A percentile compares a stretch with the other conserved stretches of the same genome.
Conservation (phyloP, 2,113 vertebrate genomes). For the Pseudorectes ferrugineus region DNA sequence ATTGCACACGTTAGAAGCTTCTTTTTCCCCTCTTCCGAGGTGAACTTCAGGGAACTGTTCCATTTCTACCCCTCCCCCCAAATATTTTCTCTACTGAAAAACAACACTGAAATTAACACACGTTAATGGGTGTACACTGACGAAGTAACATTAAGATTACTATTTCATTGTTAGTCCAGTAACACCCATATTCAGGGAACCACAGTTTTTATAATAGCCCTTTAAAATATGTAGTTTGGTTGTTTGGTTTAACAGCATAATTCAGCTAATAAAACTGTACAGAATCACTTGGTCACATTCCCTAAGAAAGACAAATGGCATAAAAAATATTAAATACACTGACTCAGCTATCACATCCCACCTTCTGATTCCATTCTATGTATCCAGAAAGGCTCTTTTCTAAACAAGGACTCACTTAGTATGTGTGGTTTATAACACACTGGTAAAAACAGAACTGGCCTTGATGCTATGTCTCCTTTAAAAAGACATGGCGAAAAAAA, state of each 20-base stretch:
- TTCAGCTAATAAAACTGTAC: not conserved
- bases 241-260: not conserved
- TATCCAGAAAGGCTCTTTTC: not conserved
- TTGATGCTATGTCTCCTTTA: not conserved
- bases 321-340: not conserved
- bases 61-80: not conserved
- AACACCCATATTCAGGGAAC: not conserved
- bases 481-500: not conserved
- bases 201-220: not conserved
- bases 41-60: not conserved
- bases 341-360: not conserved
- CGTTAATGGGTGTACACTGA: fast-evolving
- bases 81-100: not conserved
- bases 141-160: not conserved
- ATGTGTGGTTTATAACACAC: not conserved
- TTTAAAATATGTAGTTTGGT: not conserved
- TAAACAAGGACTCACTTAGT: not conserved
- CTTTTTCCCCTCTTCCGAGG: not conserved
- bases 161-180: not conserved
- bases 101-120: not conserved
- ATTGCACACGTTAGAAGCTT: not conserved
- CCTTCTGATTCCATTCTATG: not conserved
- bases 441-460: not conserved
- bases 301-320: not conserved
- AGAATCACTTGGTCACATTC: not conserved